Conservation (phyloP, 2,113 vertebrate species). For the Tringa solitaria region DNA sequence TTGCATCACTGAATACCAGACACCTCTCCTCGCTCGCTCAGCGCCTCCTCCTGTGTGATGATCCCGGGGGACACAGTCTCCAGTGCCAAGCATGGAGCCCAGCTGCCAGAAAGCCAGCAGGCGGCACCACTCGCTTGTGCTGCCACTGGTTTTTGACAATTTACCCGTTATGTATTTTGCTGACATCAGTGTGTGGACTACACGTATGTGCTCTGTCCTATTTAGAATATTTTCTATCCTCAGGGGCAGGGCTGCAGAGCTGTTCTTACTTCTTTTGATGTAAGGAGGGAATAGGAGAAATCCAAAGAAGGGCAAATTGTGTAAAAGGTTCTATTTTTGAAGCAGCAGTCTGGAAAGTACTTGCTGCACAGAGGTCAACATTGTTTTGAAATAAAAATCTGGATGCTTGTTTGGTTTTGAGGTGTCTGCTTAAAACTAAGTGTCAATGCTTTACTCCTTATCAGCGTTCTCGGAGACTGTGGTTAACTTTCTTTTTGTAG, state of each 20-base stretch:
- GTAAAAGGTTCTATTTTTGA: not conserved
- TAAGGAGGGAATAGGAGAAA: not conserved
- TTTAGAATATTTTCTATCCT: rapidly evolving
- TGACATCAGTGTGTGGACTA: not conserved
- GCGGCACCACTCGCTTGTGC: not conserved
- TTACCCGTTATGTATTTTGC: not conserved
- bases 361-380: not conserved
- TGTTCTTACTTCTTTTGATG: not conserved
- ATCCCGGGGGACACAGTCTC: too few relatives aligned
- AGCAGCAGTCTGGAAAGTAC: not conserved
- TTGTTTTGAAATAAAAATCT: not conserved
- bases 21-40: rapidly evolving
- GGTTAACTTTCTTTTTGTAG: not conserved
- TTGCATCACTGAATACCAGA: not conserved
- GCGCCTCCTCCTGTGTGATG: too few relatives aligned
- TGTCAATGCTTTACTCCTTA: not conserved
- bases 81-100: rapidly evolving
- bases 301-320: not conserved
- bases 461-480: not conserved
- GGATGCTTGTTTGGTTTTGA: not conserved
- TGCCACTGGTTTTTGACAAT: not conserved
- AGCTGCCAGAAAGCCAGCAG: not conserved
- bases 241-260: not conserved
- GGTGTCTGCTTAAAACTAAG: not conserved
- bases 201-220: not conserved